Conservation (phyloP, 2,888 invertebrate species). For the Melolontha melolontha region DNA sequence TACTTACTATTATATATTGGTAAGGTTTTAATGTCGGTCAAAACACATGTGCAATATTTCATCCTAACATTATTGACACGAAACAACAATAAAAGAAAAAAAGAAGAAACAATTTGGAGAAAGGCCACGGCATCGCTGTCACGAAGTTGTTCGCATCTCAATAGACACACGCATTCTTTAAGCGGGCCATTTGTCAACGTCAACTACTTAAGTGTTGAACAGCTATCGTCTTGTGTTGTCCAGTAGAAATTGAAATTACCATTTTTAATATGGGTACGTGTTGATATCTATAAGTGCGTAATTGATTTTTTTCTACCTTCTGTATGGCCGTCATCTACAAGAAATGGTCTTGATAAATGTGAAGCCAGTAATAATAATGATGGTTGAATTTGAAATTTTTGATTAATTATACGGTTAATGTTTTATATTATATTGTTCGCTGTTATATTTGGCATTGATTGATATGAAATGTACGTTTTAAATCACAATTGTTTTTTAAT, state of each 20-base stretch:
- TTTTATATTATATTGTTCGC: slow-evolving; percentile 27
- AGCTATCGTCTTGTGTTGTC: slow-evolving; percentile 28
- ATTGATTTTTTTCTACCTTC: slow-evolving; percentile 34
- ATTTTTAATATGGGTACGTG: slow-evolving; percentile 35
- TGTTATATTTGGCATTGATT: slow-evolving; percentile 33
- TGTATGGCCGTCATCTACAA: neutral
- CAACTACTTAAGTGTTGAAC: slow-evolving; percentile 36
- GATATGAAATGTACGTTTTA: neutral
- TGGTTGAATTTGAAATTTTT: slow-evolving; percentile 27
- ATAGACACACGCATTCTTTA: slow-evolving; percentile 28
- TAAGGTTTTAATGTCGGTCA: too few relatives aligned
- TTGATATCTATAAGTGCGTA: slow-evolving; percentile 32
- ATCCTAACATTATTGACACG: neutral
- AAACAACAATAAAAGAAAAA: slow-evolving; percentile 5
- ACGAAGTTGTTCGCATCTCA: slow-evolving; percentile 30
- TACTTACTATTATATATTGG: too few relatives aligned
- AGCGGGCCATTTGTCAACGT: slow-evolving; percentile 32
- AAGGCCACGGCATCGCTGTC: slow-evolving; percentile 23
- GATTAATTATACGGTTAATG: slow-evolving; percentile 30
- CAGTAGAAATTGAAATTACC: slow-evolving; percentile 35
- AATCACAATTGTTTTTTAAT: too few relatives aligned
- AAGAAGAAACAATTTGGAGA: slow-evolving; percentile 1
- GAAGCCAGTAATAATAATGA: slow-evolving; percentile 22
- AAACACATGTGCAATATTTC: too few relatives aligned
- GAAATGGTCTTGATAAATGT: slow-evolving; percentile 28